phyloP scores from a whole-genome alignment of 2,888 invertebrate species.

The Synergus itoensis region DNA sequence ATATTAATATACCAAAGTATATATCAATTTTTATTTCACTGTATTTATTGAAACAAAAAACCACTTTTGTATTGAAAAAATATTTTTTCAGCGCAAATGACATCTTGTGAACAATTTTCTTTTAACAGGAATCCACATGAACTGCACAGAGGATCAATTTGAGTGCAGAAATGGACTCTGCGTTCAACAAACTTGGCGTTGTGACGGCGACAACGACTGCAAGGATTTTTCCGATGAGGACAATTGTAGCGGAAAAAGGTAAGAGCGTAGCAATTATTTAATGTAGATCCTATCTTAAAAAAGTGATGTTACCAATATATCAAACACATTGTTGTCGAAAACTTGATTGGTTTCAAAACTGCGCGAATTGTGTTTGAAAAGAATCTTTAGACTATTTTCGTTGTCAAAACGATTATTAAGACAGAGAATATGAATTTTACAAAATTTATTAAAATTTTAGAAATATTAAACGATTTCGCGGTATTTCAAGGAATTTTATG shows the following conservation, averaged over 20 bases:
- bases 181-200: constrained; percentile 87
- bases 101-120: neutral
- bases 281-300: neutral
- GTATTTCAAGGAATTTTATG: too few relatives aligned
- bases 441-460: too few relatives aligned
- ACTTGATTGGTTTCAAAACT: too few relatives aligned
- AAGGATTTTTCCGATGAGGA: constrained; percentile 89
- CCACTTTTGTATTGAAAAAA: neutral
- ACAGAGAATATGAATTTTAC: too few relatives aligned
- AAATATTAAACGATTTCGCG: too few relatives aligned
- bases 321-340: too few relatives aligned
- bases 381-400: too few relatives aligned
- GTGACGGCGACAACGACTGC: constrained; percentile 91
- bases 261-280: neutral
- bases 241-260: constrained; percentile 80
- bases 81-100: neutral
- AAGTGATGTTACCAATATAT: too few relatives aligned
- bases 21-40: neutral
- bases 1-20: constrained; percentile 14
- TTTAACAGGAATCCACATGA: constrained; percentile 62
- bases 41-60: too few relatives aligned
- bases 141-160: constrained; percentile 87
- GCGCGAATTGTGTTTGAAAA: too few relatives aligned
- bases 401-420: too few relatives aligned
- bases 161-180: constrained; percentile 89